Evolutionary conservation across 2,113 vertebrate species (phyloP).

Genomic region (Colistium nudipinnis): DNA sequence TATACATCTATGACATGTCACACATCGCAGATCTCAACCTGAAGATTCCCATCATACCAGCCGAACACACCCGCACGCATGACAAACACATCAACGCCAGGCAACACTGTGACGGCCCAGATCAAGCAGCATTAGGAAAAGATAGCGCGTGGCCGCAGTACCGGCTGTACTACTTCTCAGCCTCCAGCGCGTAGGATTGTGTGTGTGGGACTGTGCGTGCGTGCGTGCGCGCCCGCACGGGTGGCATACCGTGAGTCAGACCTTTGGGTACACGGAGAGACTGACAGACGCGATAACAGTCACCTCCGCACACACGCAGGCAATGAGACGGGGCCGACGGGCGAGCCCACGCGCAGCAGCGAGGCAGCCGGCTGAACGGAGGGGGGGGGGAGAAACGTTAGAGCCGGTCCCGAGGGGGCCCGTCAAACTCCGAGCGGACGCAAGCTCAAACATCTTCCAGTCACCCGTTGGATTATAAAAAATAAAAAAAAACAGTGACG

Average conservation of each 20-base stretch:
- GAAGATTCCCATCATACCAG: slow-evolving; percentile 53
- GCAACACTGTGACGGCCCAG: slow-evolving; percentile 31
- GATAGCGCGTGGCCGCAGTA: slow-evolving; percentile 21
- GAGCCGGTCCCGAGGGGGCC: too few relatives aligned
- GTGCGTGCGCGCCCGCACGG: slow-evolving; percentile 31
- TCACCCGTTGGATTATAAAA: too few relatives aligned
- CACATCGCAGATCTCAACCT: slow-evolving; percentile 46
- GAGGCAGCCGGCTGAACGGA: slow-evolving; percentile 24
- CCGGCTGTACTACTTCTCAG: slow-evolving; percentile 58
- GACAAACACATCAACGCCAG: slow-evolving; percentile 9
- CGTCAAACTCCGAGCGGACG: too few relatives aligned
- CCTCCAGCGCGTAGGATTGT: slow-evolving; percentile 62
- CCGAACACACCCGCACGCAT: slow-evolving; percentile 1
- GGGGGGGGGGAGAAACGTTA: too few relatives aligned
- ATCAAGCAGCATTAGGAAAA: slow-evolving; percentile 19
- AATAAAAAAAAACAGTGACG: too few relatives aligned
- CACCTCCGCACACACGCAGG: slow-evolving; percentile 58
- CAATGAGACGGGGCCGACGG: slow-evolving; percentile 47
- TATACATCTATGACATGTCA: too few relatives aligned
- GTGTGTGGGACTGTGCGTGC: slow-evolving; percentile 45
- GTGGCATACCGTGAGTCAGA: slow-evolving; percentile 74
- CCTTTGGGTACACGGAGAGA: slow-evolving; percentile 60
- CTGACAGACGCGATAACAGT: slow-evolving; percentile 70
- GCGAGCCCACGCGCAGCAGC: slow-evolving; percentile 54
- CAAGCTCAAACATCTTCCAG: too few relatives aligned